A percentile compares a stretch with the other conserved stretches of the same genome.
Evolutionary conservation across 2,113 vertebrate species (phyloP).

Genomic region (Xiphophorus maculatus): DNA sequence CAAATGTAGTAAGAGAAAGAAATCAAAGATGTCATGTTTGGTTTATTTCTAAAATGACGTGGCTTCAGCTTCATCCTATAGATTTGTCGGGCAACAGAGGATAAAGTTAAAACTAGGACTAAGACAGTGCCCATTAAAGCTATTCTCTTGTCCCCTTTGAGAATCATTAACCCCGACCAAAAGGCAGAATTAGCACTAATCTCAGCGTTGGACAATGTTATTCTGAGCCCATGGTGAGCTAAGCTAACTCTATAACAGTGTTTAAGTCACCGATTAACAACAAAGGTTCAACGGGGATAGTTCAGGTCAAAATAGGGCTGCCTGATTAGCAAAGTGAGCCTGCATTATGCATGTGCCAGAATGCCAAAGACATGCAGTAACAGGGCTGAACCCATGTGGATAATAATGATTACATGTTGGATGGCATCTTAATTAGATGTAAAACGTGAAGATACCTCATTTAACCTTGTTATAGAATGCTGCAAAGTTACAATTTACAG

Average conservation of each 20-base stretch:
- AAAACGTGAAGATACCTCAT: slow-evolving; percentile 3
- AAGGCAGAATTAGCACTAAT: slow-evolving; percentile 63
- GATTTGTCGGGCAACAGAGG: slow-evolving; percentile 1
- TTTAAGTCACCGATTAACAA: slow-evolving; percentile 58
- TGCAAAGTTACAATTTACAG: background rate
- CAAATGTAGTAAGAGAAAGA: slow-evolving; percentile 13
- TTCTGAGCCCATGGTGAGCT: slow-evolving; percentile 43
- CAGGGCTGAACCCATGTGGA: slow-evolving; percentile 25
- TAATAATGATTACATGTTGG: slow-evolving; percentile 15
- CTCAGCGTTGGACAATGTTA: slow-evolving; percentile 58
- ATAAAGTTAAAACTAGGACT: slow-evolving; percentile 27
- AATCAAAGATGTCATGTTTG: background rate
- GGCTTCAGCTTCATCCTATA: slow-evolving; percentile 16
- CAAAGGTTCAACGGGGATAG: slow-evolving; percentile 19
- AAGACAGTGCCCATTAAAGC: background rate
- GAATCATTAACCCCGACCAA: slow-evolving; percentile 27
- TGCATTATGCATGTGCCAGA: slow-evolving; percentile 1
- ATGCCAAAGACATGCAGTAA: slow-evolving; percentile 8
- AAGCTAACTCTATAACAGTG: slow-evolving; percentile 31
- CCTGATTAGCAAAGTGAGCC: background rate
- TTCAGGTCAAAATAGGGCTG: slow-evolving; percentile 14
- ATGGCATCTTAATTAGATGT: slow-evolving; percentile 1
- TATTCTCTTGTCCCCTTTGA: slow-evolving; percentile 12
- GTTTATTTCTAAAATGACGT: background rate
- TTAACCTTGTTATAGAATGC: background rate